These are phyloP conservation scores for Formicarius rufipectus DNA, from an alignment of 2,113 vertebrate species.

Conservation along the genomic window DNA sequence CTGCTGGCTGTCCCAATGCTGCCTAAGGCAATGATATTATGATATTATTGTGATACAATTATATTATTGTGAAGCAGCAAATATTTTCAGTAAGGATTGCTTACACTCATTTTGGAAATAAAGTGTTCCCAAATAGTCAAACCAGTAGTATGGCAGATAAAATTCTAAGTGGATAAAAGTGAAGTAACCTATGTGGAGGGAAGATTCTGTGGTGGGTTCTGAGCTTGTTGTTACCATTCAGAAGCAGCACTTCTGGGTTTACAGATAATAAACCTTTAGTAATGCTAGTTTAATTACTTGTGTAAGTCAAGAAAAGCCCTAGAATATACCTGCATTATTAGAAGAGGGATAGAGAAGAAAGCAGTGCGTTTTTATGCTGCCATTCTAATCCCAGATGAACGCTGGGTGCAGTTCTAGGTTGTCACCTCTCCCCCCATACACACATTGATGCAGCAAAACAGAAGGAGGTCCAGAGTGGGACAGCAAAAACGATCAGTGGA, in stretches of 20 bases:
- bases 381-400: not conserved
- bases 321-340: not conserved
- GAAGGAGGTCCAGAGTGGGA: not conserved
- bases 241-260: not conserved
- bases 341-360: not conserved
- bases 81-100: not conserved
- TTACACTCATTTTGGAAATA: not conserved
- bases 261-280: not conserved
- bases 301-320: not conserved
- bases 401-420: not conserved
- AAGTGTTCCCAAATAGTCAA: not conserved
- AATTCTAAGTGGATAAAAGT: not conserved
- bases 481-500: not conserved
- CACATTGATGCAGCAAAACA: not conserved
- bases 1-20: not conserved
- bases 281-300: not conserved
- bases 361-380: rapidly evolving
- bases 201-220: not conserved
- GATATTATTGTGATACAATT: not conserved
- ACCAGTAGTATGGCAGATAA: not conserved
- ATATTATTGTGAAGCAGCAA: not conserved
- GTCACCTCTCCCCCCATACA: not conserved
- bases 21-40: no score
- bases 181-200: not conserved
- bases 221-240: not conserved